Conservation (phyloP, 2,797 vertebrate genomes). For the Phoeniculus purpureus region DNA sequence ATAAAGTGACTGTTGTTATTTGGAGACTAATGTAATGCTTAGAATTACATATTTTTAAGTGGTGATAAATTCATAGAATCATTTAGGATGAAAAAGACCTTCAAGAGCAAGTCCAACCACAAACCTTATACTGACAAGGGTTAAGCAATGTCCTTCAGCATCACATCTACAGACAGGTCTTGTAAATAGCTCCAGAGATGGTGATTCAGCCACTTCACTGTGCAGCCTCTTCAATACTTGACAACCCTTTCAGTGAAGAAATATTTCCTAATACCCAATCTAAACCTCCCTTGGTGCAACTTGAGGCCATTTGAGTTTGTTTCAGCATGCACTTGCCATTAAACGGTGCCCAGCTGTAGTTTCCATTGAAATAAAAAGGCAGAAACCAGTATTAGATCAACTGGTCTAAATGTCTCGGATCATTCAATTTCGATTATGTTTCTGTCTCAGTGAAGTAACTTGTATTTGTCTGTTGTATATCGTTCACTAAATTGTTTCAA, state of each 20-base stretch:
- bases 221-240: not conserved
- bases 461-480: not conserved
- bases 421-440: slow-evolving; percentile 13
- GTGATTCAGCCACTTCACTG: not conserved
- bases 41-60: not conserved
- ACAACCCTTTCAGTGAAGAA: not conserved
- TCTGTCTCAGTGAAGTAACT: not conserved
- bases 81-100: not conserved
- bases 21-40: not conserved
- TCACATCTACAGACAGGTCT: not conserved
- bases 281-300: not conserved
- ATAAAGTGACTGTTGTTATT: not conserved
- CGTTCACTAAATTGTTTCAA: not conserved
- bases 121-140: not conserved
- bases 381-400: slow-evolving; percentile 8
- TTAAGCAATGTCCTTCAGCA: not conserved
- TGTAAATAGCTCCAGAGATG: not conserved
- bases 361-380: slow-evolving; percentile 7
- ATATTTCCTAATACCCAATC: not conserved
- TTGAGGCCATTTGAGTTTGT: not conserved
- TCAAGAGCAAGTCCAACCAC: not conserved
- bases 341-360: not conserved
- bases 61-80: not conserved
- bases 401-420: not conserved
- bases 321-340: not conserved